Base-by-base conservation (phyloP, 2,797 vertebrate genomes). In the Mormyrops attenuatus region DNA sequence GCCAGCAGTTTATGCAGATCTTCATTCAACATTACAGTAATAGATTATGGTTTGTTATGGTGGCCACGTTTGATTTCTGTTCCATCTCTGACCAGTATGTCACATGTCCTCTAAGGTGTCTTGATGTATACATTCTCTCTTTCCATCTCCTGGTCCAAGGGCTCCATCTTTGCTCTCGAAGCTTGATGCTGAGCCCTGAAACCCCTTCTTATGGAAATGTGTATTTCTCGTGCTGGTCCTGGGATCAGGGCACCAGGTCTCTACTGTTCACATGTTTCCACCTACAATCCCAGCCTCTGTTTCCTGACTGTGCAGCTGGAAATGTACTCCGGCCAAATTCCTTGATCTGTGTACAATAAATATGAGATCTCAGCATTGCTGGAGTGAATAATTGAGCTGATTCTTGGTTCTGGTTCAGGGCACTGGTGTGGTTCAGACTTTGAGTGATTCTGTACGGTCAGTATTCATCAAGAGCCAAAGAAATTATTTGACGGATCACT, bases 231-330 rank as follows among this genome's bases (percentile, higher is more conserved):
- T 15, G 30, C 13, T 73, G 66, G 57, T 63, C 57, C 57, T 9
- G n/a, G 57, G 3, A 69, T 30, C 26, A 30, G 22, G 63, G 9
- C 63, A 30, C 63, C 22, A 66, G 22, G 3, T 66, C 11, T 44
- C 80, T 88, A 53, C 85, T 2, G 90, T 92, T 92, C 89, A 90
- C 93, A 92, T 90, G 26, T 82, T 90, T 84, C 90, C 90, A 88
- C 89, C 90, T 85, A 88, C 86, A 90, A 8, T 89, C 80, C 91
- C 91, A 80, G 91, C 91, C 89, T 91, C 87, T 50, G 22, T 92
- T 94, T 95, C 94, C 93, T 93, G 93, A 88, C 85, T 89, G 66
- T 88, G 63, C 91, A 90, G 91, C 92, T 93, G 92, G 92, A 90
- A 89, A 91, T 92, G 89, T n/a, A 49, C 49, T 50, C 49, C 9